These are phyloP conservation scores for Lepidurus arcticus DNA, from an alignment of 1,140 invertebrate genomes.

Conservation along the genomic window DNA sequence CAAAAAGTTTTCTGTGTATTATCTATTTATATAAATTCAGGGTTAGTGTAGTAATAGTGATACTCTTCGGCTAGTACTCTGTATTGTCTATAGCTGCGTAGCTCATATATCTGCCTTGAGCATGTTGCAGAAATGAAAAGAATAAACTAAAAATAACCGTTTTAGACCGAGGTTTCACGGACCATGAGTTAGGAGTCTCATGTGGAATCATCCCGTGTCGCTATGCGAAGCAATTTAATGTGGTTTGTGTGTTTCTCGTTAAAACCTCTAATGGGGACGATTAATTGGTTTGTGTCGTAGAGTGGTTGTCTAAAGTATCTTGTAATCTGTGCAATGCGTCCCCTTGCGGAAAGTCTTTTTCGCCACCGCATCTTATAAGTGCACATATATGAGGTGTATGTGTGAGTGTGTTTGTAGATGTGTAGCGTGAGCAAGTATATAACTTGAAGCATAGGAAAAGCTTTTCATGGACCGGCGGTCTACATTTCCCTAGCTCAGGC, in stretches of 20 bases:
- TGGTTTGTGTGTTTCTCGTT: not conserved
- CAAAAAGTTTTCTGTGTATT: too few species aligned
- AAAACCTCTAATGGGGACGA: not conserved
- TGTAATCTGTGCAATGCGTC: not conserved
- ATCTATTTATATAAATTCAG: too few species aligned
- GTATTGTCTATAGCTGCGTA: not conserved
- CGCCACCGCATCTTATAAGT: too few species aligned
- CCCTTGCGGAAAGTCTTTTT: not conserved
- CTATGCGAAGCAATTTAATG: not conserved
- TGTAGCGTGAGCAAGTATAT: not conserved
- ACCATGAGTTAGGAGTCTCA: not conserved
- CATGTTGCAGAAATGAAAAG: not conserved
- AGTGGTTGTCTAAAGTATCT: not conserved
- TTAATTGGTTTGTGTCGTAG: not conserved
- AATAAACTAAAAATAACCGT: too few species aligned
- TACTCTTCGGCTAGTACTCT: too few species aligned
- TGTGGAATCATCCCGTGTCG: not conserved
- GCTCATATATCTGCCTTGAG: not conserved
- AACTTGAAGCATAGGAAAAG: not conserved
- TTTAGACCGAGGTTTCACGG: not conserved
- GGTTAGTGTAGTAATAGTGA: too few species aligned
- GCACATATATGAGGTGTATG: too few species aligned
- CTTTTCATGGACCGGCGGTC: not conserved
- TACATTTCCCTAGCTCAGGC: not conserved
- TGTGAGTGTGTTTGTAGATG: too few species aligned